These are phyloP conservation scores for Hystrix cristata DNA, from an alignment of 2,113 vertebrate species.

Conservation along the genomic window DNA sequence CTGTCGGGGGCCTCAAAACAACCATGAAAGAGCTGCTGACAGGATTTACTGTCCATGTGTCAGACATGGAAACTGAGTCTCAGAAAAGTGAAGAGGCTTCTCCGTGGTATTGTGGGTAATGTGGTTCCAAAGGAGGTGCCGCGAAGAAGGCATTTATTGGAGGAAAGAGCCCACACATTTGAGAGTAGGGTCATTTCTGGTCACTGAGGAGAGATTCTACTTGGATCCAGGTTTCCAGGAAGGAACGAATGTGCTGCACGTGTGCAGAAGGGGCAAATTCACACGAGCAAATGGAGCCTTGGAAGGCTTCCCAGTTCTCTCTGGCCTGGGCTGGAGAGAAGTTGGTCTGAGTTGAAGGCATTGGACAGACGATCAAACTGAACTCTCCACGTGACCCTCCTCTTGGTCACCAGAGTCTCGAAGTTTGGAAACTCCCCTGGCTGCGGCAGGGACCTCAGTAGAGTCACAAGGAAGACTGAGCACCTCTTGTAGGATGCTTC, in stretches of 20 bases:
- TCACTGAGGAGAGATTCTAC: not conserved
- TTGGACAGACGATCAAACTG: not conserved
- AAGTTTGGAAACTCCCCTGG: constrained; percentile 34
- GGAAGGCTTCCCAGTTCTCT: not conserved
- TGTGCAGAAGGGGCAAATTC: not conserved
- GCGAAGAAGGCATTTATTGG: constrained; percentile 31
- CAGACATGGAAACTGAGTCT: constrained; percentile 32
- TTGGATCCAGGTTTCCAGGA: not conserved
- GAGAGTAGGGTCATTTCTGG: constrained; percentile 8
- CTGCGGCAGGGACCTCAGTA: not conserved
- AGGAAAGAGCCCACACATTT: not conserved
- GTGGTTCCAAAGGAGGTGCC: not conserved
- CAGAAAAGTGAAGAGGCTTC: not conserved
- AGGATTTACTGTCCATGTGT: constrained; percentile 13
- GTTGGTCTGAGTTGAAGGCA: not conserved
- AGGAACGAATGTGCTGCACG: not conserved
- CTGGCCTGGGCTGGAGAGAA: constrained; percentile 34
- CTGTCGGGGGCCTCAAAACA: constrained; percentile 4
- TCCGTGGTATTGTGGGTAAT: not conserved
- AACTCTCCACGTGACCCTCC: not conserved
- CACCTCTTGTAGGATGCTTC: not conserved
- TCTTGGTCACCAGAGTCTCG: not conserved
- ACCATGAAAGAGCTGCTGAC: not conserved
- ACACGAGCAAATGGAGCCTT: not conserved
- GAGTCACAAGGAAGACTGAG: not conserved